Base-by-base conservation (phyloP, 2,888 invertebrate species). In the Himalopsyche anomala region DNA sequence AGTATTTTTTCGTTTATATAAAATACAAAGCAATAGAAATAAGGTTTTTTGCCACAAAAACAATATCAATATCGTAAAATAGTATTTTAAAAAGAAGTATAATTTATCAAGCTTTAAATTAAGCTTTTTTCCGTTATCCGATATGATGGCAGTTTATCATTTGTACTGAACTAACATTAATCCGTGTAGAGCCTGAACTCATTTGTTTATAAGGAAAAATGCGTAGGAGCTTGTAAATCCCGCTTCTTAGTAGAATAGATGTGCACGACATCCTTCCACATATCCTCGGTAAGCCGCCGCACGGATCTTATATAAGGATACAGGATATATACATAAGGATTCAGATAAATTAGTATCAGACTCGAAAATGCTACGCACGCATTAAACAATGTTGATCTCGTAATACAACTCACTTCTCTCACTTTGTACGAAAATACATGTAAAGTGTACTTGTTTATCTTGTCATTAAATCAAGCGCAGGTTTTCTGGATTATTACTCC, bases 381-480 rank as follows among this genome's bases (percentile, higher is more conserved):
- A 69, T 69, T 69, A 82, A 82, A 62, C 82, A 74, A 74, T 74
- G 74, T 74, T 74, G 74, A 74, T 45, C 36, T 42, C 56, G 69
- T 83, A 80, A 62, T 42, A 42, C 51, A 11, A n/a, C 81, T 42
- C 62, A 42, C 36, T 69, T 69, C 28, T n/a, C 62, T 40, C 81
- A 81, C 55, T 85, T 85, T 81, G 19, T 81, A 54, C 56, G 51
- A 82, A 82, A 81, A 85, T 85, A 85, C 81, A 85, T 85, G 85
- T 85, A 85, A 82, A 82, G 81, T 81, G 82, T 69, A 69, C 69
- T 82, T 85, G 85, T 85, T 85, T 85, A 85, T 85, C 85, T 55
- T 85, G 85, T 81, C 62, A 81, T 85, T 85, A 82, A 85, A 81
- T 80, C 85, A 82, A 85, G 74, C 74, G 38, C 74, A 74, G 74